Evolutionary conservation across 2,797 vertebrate genomes (phyloP).

Genomic region (Okamejei kenojei): DNA sequence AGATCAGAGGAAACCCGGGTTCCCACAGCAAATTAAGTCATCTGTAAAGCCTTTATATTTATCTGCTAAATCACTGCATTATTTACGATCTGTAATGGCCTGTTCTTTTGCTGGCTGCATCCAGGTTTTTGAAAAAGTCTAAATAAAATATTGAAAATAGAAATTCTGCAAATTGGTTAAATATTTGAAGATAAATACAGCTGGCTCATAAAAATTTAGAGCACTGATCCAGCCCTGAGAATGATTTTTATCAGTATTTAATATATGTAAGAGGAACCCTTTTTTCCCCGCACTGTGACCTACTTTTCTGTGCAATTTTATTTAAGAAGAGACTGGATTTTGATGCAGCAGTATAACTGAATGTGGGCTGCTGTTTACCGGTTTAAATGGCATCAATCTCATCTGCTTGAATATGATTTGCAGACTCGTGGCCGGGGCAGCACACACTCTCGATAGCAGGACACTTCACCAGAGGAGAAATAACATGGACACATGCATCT

Average conservation of each 20-base stretch:
- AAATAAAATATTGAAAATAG: not conserved
- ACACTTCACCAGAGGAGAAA: not conserved
- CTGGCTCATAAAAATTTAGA: not conserved
- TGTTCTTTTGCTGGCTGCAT: not conserved
- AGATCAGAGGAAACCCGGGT: constrained; percentile 56
- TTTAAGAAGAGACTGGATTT: not conserved
- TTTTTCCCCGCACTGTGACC: not conserved
- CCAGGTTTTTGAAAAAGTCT: not conserved
- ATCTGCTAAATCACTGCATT: constrained; percentile 36
- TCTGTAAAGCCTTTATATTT: constrained; percentile 60
- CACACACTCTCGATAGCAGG: not conserved
- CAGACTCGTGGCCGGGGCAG: not conserved
- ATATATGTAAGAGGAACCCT: not conserved
- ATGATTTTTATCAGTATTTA: not conserved
- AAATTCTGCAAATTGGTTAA: not conserved
- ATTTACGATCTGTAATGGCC: constrained; percentile 27
- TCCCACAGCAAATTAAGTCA: constrained; percentile 75
- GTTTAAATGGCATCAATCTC: not conserved
- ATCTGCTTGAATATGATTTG: not conserved
- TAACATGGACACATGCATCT: not conserved
- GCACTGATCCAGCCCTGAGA: not conserved
- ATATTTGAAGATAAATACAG: constrained; percentile 3
- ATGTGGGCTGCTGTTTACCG: not conserved
- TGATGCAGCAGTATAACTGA: not conserved
- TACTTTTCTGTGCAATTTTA: constrained; percentile 8